Conservation (phyloP, 1,140 invertebrate genomes). For the Cyclina sinensis region DNA sequence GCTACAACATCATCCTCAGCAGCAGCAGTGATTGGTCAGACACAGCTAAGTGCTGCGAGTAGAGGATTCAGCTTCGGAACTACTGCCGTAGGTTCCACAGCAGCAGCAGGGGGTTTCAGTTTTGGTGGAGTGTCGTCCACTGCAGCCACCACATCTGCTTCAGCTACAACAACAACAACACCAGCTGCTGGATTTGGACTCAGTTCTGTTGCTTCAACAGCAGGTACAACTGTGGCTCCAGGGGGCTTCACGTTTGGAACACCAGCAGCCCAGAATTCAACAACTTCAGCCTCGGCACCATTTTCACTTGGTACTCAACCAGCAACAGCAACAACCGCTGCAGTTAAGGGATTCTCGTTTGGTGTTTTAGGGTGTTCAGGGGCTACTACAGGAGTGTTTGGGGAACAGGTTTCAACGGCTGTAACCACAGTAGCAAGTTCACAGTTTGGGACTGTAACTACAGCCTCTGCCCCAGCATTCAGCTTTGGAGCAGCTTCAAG, state of each 20-base stretch:
- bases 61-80: too few relatives aligned
- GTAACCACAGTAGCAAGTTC: not conserved
- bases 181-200: not conserved
- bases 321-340: not conserved
- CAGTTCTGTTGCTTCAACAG: not conserved
- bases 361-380: not conserved
- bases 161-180: not conserved
- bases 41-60: not conserved
- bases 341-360: not conserved
- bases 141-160: not conserved
- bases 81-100: too few relatives aligned
- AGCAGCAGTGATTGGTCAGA: not conserved
- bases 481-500: conserved; percentile 17
- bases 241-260: not conserved
- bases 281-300: not conserved
- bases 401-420: not conserved
- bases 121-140: not conserved
- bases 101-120: not conserved
- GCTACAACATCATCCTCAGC: not conserved
- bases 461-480: not conserved
- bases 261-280: not conserved
- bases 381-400: conserved; percentile 12
- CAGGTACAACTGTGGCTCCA: not conserved
- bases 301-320: conserved; percentile 14
- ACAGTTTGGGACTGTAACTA: conserved; percentile 22